Evolutionary conservation across 2,888 invertebrate genomes (phyloP).

Genomic region (Philaethria dido): DNA sequence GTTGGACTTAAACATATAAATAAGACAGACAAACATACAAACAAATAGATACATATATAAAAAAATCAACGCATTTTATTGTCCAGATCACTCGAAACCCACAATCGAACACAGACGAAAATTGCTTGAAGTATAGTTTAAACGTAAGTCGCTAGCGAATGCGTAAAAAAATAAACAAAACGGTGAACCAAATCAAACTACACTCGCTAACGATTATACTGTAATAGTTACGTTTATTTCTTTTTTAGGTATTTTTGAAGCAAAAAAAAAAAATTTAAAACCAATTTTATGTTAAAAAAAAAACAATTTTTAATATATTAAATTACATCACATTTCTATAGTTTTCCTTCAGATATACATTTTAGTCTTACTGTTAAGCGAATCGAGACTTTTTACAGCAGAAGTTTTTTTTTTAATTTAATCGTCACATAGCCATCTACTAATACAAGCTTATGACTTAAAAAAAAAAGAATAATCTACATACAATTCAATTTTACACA

Average conservation of each 20-base stretch:
- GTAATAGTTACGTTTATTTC: background rate
- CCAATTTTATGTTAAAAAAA: constrained; percentile 18
- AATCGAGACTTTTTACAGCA: constrained; percentile 25
- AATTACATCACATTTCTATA: constrained; percentile 49
- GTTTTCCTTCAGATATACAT: constrained; percentile 33
- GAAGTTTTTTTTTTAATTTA: constrained; percentile 5
- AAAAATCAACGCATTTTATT: background rate
- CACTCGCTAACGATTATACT: background rate
- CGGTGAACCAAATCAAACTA: background rate
- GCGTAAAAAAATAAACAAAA: background rate
- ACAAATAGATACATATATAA: background rate
- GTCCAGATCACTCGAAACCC: constrained; percentile 13
- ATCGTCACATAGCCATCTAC: constrained; percentile 3
- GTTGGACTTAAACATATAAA: background rate
- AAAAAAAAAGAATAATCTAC: constrained; percentile 9
- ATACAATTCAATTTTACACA: constrained; percentile 22
- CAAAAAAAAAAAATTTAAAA: background rate
- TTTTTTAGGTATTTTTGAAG: background rate
- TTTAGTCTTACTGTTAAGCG: constrained; percentile 31
- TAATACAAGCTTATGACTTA: constrained; percentile 14
- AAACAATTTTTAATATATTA: constrained; percentile 41
- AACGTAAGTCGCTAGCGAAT: constrained; percentile 16
- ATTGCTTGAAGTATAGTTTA: background rate
- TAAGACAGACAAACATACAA: background rate
- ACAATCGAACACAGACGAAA: constrained; percentile 1